A percentile compares a stretch with the other conserved stretches of the same genome.
phyloP scores from a whole-genome alignment of 2,797 vertebrate genomes.

The Hybognathus amarus region DNA sequence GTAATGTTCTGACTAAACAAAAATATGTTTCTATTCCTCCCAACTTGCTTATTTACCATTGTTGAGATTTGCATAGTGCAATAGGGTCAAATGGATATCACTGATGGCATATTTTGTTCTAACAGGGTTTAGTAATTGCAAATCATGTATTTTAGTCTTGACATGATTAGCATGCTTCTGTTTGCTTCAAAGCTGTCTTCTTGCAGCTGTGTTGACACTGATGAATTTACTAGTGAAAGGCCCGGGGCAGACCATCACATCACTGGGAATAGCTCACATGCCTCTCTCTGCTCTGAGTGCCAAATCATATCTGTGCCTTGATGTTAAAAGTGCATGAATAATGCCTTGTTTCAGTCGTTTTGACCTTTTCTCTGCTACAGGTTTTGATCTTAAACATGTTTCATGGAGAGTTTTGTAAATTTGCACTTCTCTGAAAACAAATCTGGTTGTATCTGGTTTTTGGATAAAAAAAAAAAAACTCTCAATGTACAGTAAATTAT shows the following conservation, averaged over 20 bases:
- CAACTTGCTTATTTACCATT: neutral
- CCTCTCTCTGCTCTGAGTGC: conserved; percentile 57
- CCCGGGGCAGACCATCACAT: conserved; percentile 76
- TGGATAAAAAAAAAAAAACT: neutral
- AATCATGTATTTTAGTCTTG: conserved; percentile 62
- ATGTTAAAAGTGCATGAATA: conserved; percentile 20
- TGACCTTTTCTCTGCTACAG: neutral
- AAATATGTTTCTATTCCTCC: neutral
- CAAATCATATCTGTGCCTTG: conserved; percentile 53
- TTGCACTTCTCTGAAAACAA: neutral
- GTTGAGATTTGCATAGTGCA: neutral
- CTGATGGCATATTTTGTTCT: conserved; percentile 25
- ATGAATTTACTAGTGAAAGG: conserved; percentile 70
- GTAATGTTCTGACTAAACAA: neutral
- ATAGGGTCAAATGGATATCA: conserved; percentile 26
- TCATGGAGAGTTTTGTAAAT: neutral
- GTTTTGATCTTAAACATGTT: neutral
- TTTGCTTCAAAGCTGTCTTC: conserved; percentile 63
- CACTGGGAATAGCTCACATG: conserved; percentile 67
- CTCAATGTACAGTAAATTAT: too few relatives aligned
- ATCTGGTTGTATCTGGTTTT: neutral
- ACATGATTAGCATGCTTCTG: conserved; percentile 68
- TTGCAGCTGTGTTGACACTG: conserved; percentile 71
- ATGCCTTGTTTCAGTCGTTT: conserved; percentile 45
- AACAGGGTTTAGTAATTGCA: conserved; percentile 60